Evolutionary conservation across 2,113 vertebrate species (phyloP), one percentile per base, ranked within the genome.

Genomic region (Solenodon paradoxus): DNA sequence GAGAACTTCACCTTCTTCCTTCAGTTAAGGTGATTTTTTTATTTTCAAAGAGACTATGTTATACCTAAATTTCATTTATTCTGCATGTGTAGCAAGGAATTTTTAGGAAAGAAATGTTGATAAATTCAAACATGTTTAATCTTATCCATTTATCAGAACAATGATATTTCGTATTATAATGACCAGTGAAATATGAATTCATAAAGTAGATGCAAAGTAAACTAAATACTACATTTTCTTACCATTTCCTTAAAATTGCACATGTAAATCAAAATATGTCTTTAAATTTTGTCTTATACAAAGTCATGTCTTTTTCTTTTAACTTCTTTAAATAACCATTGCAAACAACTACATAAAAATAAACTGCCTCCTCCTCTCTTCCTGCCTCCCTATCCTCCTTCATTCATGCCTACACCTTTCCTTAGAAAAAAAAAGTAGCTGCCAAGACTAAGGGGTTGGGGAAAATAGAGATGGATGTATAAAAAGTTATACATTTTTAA

Each of bases 251-350:
- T 78, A 88, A 83, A 10, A 75, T 47, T 94, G 69, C 15, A 61
- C 9, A 57, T 78, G 32, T 72, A 47, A 93, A 40, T 90, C 12
- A 69, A 53, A 49, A 42, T 42, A 64, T 57, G 66, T 66, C 45
- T 53, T 75, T 88, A 72, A 79, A 49, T 69, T 82, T 28, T 82
- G 28, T 32, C 40, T 49, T 71, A 17, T 42, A 30, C 28, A 66
- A 64, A 75, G 51, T 79, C 85, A 42, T 30, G 9, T 69, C 32
- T 89, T 92, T 71, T 5, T 79, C n/a, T 78, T 71, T 75, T n/a
- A 72, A 66, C 79, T 96, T 69, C 47, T 79, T 84, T 68, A 85
- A 86, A 80, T 61, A 55, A n/a, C n/a, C n/a, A n/a, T n/a, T n/a
- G n/a, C n/a, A n/a, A n/a, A n/a, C n/a, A n/a, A n/a, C n/a, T n/a